These are phyloP conservation scores for Morinoia aosen DNA, from an alignment of 2,888 invertebrate genomes.

Conservation along the genomic window DNA sequence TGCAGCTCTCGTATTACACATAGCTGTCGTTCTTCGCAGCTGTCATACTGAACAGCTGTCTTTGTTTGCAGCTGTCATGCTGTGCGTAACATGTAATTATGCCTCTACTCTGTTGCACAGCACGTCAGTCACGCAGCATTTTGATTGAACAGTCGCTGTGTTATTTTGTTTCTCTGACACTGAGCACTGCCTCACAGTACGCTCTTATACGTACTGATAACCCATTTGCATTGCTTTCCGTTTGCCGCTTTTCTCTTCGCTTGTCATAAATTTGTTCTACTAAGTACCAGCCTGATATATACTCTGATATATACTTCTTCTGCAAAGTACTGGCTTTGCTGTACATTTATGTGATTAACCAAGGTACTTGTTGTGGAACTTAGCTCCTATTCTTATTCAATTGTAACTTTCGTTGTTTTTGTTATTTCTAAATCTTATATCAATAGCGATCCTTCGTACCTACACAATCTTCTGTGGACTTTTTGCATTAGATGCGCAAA, in stretches of 20 bases:
- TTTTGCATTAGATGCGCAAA: background rate
- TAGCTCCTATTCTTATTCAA: background rate
- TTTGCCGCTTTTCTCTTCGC: too few relatives aligned
- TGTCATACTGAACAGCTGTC: background rate
- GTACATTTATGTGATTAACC: too few relatives aligned
- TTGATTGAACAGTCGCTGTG: background rate
- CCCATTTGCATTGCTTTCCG: too few relatives aligned
- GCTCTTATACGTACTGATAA: too few relatives aligned
- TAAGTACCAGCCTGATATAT: too few relatives aligned
- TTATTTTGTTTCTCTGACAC: background rate
- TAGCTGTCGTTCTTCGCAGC: background rate
- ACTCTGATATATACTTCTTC: too few relatives aligned
- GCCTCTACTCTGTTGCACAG: too few relatives aligned
- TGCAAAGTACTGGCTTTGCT: background rate
- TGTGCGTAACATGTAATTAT: too few relatives aligned
- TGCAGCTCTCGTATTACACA: background rate
- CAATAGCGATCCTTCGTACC: background rate
- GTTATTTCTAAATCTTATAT: background rate
- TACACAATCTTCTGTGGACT: background rate
- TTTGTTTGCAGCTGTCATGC: too few relatives aligned
- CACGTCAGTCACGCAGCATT: too few relatives aligned
- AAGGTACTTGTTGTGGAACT: background rate
- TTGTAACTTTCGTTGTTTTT: background rate
- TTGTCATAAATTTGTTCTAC: too few relatives aligned
- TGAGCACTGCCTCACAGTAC: too few relatives aligned